Percentiles rank a stretch among this genome's conserved stretches.
Evolutionary conservation across 2,113 vertebrate genomes (phyloP).

Genomic region (Equus przewalskii): DNA sequence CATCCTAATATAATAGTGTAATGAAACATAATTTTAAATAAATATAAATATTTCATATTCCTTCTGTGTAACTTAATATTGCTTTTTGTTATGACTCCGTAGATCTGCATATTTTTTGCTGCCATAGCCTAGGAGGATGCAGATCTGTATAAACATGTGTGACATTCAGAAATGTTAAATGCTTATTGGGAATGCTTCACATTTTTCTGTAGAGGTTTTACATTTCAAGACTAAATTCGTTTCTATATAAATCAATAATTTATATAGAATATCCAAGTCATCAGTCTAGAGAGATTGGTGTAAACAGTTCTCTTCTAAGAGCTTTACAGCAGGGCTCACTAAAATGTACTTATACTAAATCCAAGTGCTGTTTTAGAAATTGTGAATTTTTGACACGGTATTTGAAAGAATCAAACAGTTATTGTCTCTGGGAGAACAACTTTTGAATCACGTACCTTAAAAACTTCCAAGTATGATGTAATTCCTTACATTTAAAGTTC

Average conservation of each 20-base stretch:
- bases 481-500: neutral
- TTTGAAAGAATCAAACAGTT: constrained; percentile 26
- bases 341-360: neutral
- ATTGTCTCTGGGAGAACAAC: neutral
- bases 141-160: constrained; percentile 4
- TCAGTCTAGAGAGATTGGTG: neutral
- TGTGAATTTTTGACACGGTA: neutral
- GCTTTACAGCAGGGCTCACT: neutral
- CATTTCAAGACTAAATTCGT: neutral
- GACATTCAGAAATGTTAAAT: constrained; percentile 65
- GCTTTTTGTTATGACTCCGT: neutral
- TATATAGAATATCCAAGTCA: neutral
- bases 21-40: neutral
- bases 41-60: constrained; percentile 36
- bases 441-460: neutral
- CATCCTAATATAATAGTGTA: neutral
- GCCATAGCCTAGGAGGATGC: neutral
- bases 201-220: constrained; percentile 41
- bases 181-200: neutral
- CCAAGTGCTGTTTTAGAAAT: neutral
- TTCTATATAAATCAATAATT: constrained; percentile 42
- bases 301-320: neutral
- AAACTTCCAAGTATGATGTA: neutral
- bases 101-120: neutral
- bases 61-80: constrained; percentile 25